Base-by-base conservation (phyloP, 1,140 invertebrate genomes). In the Penaeus vannamei region DNA sequence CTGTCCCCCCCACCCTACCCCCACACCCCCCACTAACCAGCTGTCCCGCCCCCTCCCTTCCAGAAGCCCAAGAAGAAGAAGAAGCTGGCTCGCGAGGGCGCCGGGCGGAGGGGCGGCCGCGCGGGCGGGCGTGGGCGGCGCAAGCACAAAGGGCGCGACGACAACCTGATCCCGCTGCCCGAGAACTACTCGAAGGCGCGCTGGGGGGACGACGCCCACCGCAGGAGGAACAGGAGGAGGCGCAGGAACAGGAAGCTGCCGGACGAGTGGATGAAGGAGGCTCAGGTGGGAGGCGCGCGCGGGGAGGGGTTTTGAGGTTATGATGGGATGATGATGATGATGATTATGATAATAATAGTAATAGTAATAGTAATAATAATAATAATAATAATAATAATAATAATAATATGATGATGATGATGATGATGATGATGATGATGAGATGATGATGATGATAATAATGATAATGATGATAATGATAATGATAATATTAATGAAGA, bases 121-220 rank as follows among this genome's bases (percentile, higher is more conserved):
- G 42, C 26, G 17, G 29, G 42, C 72, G 42, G 72, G 12, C 29
- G 72, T 32, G 29, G 72, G 29, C 29, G 72, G 10, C 29, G 72
- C 29, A 76, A 76, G 72, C 23, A 46, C 20, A 61, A 64, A 14
- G 19, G 62, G 20, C 17, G 36, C 10, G 64, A 84, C 29, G 83
- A 69, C 83, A 69, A 69, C 83, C 83, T 84, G 29, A 84, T 84
- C n/a, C 83, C 83, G 29, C 62, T 84, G 62, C 83, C 83, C 61
- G 64, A 84, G 64, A 84, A 84, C 32, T 84, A 84, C 83, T 84
- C 83, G 36, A 84, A 84, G 62, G 46, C 64, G 60, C 64, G 66
- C 61, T 84, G 83, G 83, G 83, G 83, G 0, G 83, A 84, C 20
- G 61, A 81, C 22, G 20, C 79, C 10, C 46, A 26, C 46, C 79